Evolutionary conservation across 2,888 invertebrate genomes (phyloP), one percentile per base, ranked within the genome.

Genomic region (Drosophila macrospina): DNA sequence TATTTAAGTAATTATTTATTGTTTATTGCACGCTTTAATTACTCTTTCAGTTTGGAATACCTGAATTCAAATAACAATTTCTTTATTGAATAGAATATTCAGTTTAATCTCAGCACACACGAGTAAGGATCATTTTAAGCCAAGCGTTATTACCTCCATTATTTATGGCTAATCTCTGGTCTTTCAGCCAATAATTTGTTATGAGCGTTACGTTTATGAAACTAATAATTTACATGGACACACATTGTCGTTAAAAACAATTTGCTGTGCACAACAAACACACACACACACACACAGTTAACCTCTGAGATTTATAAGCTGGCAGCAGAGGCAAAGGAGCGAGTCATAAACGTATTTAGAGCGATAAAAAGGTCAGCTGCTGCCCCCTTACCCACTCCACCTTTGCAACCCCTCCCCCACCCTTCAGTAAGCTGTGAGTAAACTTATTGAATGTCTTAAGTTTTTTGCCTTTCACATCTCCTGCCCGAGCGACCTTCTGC

Each of bases 391-490:
- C 1, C 39, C 24, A 6, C 11, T 30, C 30, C 41, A 26, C 32
- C 8, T 1, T 8, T 26, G n/a, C n/a, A n/a, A 26, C 28, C 8
- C 28, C 8, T 5, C 8, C 26, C 10, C 34, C 54, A 24, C 36
- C 34, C 20, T 4, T 37, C 10, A 10, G 34, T 62, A 69, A 64
- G 68, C 56, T 69, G 69, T 75, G 55, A 82, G 84, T 74, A 82
- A 85, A 90, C 81, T 90, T 90, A 90, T 90, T 89, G 89, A 90
- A 90, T 89, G 82, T 90, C 90, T 90, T 90, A 85, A 88, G 89
- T 89, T 90, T 86, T 86, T 78, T 80, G 56, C 69, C 50, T 57
- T 42, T 42, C 68, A 42, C 63, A 50, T 47, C 37, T n/a, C 7
- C 36, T 24, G 15, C 24, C 20, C n/a, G 11, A 20, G 20, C 86